These are phyloP conservation scores for Rhodeus uyekii DNA, from an alignment of 2,797 vertebrate genomes.

Conservation along the genomic window DNA sequence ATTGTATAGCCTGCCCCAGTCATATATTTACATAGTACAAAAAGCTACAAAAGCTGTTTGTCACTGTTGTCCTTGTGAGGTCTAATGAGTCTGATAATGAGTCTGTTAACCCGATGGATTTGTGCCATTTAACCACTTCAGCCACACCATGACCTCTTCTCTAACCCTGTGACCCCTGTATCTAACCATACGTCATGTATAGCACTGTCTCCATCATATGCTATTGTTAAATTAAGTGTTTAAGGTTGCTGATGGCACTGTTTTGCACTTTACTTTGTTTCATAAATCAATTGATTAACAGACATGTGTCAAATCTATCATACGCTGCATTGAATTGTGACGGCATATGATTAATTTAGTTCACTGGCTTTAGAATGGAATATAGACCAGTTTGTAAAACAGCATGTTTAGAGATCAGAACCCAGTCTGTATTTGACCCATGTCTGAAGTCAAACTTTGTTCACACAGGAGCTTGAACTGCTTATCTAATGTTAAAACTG, in stretches of 20 bases:
- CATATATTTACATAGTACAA: conserved; percentile 51
- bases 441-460: conserved; percentile 28
- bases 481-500: background rate
- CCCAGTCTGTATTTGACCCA: background rate
- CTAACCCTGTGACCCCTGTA: background rate
- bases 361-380: background rate
- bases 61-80: conserved; percentile 33
- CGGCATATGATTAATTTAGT: background rate
- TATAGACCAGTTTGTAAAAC: background rate
- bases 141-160: conserved; percentile 5
- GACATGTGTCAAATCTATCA: conserved; percentile 19
- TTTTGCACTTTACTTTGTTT: conserved; percentile 4
- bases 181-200: background rate
- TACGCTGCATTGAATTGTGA: background rate
- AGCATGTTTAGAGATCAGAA: background rate
- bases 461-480: background rate
- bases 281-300: conserved; percentile 1
- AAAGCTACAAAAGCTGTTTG: conserved; percentile 21
- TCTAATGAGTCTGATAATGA: conserved; percentile 37
- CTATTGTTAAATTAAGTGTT: background rate
- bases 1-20: conserved; percentile 52
- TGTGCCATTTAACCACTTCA: conserved; percentile 24
- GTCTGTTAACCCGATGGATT: background rate
- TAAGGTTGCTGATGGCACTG: background rate
- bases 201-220: background rate